phyloP scores from a whole-genome alignment of 2,113 vertebrate genomes.

The Varanus komodoensis region DNA sequence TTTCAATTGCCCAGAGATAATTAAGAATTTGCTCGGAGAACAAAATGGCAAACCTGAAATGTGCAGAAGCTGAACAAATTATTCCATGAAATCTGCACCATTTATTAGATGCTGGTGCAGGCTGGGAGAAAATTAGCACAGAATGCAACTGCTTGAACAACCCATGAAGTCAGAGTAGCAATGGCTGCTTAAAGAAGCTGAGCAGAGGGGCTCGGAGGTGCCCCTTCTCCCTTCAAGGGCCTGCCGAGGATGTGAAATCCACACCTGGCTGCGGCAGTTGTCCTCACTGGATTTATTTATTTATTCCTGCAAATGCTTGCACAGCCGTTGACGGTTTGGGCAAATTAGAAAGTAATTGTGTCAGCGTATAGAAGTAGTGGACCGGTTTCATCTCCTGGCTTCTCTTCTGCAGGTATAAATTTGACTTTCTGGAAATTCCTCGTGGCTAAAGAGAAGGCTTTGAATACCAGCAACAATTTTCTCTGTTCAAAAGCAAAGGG shows the following conservation, averaged over 20 bases:
- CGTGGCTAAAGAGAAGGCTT: neutral
- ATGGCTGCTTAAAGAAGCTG: neutral
- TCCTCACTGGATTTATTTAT: neutral
- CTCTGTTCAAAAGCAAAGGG: neutral
- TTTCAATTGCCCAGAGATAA: conserved; percentile 69
- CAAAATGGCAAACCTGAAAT: conserved; percentile 75
- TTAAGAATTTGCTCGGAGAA: conserved; percentile 75
- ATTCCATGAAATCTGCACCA: conserved; percentile 61
- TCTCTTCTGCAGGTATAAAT: neutral
- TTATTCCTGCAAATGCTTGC: conserved; percentile 23
- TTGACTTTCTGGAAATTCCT: conserved; percentile 23
- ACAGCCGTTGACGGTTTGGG: conserved; percentile 10
- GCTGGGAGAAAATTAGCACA: conserved; percentile 59
- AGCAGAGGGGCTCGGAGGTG: neutral
- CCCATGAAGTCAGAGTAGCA: neutral
- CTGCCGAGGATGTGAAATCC: neutral
- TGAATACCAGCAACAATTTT: conserved; percentile 19
- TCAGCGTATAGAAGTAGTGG: neutral
- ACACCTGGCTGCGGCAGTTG: conserved; percentile 5
- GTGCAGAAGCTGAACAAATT: conserved; percentile 67
- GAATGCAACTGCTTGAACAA: conserved; percentile 31
- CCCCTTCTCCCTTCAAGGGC: rapidly evolving
- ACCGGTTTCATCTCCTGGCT: neutral
- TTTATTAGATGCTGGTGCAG: conserved; percentile 59
- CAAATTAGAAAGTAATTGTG: neutral